phyloP scores from a whole-genome alignment of 2,113 vertebrate species.

The Dipodomys ordii region DNA sequence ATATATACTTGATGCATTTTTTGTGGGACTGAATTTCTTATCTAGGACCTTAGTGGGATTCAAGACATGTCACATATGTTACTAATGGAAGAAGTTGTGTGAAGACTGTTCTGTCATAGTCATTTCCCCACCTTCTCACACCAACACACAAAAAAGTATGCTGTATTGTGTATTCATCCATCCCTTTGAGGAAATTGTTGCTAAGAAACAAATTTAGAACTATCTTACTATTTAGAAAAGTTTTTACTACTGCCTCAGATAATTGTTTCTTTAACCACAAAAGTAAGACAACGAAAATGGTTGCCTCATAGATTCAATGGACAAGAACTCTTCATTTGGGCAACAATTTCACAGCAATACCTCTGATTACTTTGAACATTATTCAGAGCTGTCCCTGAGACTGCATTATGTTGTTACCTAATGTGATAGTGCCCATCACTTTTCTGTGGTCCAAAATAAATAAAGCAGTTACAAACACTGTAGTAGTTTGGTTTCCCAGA shows the following conservation, averaged over 20 bases:
- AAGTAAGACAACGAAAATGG: slow-evolving; percentile 58
- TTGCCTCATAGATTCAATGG: background rate
- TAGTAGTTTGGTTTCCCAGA: background rate
- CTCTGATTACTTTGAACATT: slow-evolving; percentile 55
- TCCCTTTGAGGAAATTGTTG: slow-evolving; percentile 71
- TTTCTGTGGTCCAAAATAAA: slow-evolving; percentile 48
- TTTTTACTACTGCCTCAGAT: slow-evolving; percentile 50
- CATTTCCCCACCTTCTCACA: background rate
- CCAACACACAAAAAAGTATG: background rate
- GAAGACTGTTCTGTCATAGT: background rate
- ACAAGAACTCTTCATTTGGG: slow-evolving; percentile 45
- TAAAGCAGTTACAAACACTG: background rate
- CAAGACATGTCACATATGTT: background rate
- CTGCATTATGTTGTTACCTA: background rate
- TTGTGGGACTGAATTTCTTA: background rate
- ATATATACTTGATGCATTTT: slow-evolving; percentile 84
- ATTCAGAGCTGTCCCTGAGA: slow-evolving; percentile 21
- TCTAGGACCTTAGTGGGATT: background rate
- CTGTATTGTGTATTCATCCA: background rate
- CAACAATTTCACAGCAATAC: slow-evolving; percentile 3
- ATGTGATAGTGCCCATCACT: background rate
- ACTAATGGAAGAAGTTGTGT: background rate
- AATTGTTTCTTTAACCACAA: slow-evolving; percentile 36
- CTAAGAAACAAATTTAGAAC: slow-evolving; percentile 78
- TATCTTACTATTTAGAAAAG: slow-evolving; percentile 56